These are phyloP conservation scores for Drosophila siamana DNA, from an alignment of 2,888 invertebrate genomes.

Conservation along the genomic window DNA sequence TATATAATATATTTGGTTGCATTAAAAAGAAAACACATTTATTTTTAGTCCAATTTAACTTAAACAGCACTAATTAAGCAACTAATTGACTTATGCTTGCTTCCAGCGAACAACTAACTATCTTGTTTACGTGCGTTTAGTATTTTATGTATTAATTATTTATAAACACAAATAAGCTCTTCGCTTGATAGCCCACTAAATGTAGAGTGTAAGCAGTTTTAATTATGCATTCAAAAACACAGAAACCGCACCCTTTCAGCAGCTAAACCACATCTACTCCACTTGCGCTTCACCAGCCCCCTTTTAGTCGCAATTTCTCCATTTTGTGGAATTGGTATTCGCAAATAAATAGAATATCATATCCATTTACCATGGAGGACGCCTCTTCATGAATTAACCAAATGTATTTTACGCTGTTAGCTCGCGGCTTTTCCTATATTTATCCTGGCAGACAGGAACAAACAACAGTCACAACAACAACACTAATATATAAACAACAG, in stretches of 20 bases:
- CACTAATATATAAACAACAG: constrained; percentile 10
- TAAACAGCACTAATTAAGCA: constrained; percentile 4
- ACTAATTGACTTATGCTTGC: constrained; percentile 1
- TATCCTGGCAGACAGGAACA: constrained; percentile 12
- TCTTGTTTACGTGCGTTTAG: neutral
- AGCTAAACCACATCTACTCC: neutral
- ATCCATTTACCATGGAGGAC: constrained; percentile 13
- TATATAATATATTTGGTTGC: neutral
- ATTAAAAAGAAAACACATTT: neutral
- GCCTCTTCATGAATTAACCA: constrained; percentile 16
- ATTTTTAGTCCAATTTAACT: neutral
- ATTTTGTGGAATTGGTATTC: constrained; percentile 7
- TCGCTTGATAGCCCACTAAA: neutral
- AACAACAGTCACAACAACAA: constrained; percentile 1
- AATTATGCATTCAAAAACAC: constrained; percentile 22
- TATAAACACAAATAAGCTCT: neutral
- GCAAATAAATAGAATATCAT: constrained; percentile 14
- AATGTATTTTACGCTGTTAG: constrained; percentile 10
- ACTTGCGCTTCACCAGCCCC: neutral
- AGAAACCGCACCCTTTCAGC: constrained; percentile 30
- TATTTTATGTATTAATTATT: constrained; percentile 13
- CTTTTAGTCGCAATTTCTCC: neutral
- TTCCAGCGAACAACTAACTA: constrained; percentile 1
- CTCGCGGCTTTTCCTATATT: constrained; percentile 15
- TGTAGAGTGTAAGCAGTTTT: neutral